Percentiles rank a stretch among this genome's conserved stretches.
These are phyloP conservation scores for Dasypolia templi DNA, from an alignment of 2,888 invertebrate species.

Conservation along the genomic window DNA sequence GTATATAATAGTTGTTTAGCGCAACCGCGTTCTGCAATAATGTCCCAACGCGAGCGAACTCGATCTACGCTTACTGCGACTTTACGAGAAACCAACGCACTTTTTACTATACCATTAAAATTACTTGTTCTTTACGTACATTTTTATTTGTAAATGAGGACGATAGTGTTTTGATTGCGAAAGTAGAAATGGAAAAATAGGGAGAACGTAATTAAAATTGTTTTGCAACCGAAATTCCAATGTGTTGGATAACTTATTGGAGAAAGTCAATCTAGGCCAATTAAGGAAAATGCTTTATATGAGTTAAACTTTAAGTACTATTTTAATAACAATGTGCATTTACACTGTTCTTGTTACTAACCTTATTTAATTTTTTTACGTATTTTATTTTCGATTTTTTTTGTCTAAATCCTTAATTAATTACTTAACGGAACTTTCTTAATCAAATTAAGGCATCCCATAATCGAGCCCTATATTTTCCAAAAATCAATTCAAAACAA, in stretches of 20 bases:
- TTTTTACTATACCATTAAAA: constrained; percentile 43
- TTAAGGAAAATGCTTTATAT: constrained; percentile 14
- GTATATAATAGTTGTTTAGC: constrained; percentile 71
- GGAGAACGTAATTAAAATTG: constrained; percentile 9
- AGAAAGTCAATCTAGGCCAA: constrained; percentile 32
- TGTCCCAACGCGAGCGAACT: constrained; percentile 69
- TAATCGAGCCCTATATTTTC: not conserved
- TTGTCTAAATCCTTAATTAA: too few relatives aligned
- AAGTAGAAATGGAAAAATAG: constrained; percentile 19
- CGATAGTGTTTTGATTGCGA: constrained; percentile 22
- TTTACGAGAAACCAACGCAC: constrained; percentile 62
- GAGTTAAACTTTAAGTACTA: not conserved
- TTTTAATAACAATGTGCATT: not conserved
- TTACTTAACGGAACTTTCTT: not conserved
- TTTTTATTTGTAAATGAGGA: constrained; percentile 16
- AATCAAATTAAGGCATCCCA: not conserved
- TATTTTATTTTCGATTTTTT: not conserved
- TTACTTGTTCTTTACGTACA: constrained; percentile 42
- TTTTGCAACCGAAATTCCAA: constrained; percentile 40
- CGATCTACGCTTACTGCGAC: constrained; percentile 66
- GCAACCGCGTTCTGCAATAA: constrained; percentile 73
- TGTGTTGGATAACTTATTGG: constrained; percentile 37
- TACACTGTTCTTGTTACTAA: not conserved
- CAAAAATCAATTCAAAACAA: constrained; percentile 44
- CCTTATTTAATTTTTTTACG: not conserved